These are phyloP conservation scores for Oreortyx pictus DNA, from an alignment of 2,797 vertebrate genomes.

Conservation along the genomic window DNA sequence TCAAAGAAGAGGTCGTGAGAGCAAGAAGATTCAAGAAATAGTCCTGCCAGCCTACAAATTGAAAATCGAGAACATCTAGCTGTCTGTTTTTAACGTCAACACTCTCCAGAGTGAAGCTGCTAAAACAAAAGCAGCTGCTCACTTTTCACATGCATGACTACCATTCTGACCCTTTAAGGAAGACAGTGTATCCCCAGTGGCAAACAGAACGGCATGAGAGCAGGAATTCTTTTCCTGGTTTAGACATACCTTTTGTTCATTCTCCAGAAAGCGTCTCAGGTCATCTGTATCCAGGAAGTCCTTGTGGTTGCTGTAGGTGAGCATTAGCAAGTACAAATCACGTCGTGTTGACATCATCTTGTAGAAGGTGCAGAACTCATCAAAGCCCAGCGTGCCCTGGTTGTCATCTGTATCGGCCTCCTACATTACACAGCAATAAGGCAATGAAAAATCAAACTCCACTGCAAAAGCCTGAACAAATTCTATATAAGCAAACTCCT, in stretches of 20 bases:
- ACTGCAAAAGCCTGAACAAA: not conserved
- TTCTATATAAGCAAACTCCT: not conserved
- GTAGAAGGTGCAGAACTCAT: slow-evolving; percentile 98
- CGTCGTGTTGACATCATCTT: slow-evolving; percentile 98
- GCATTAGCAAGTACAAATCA: slow-evolving; percentile 96
- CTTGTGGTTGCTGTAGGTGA: slow-evolving; percentile 96
- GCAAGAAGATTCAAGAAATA: not conserved
- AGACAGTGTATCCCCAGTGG: not conserved
- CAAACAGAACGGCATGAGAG: not conserved
- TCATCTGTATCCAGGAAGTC: slow-evolving; percentile 88
- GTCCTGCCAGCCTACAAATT: not conserved
- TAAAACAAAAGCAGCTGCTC: not conserved
- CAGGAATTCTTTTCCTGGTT: not conserved
- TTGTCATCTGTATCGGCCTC: slow-evolving; percentile 96
- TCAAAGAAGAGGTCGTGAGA: not conserved
- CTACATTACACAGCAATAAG: slow-evolving; percentile 66
- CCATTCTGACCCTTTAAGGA: not conserved
- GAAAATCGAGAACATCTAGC: not conserved
- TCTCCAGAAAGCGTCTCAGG: slow-evolving; percentile 90
- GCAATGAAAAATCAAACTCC: not conserved
- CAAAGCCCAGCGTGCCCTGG: slow-evolving; percentile 92
- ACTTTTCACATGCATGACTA: fast-evolving
- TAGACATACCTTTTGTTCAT: slow-evolving; percentile 90
- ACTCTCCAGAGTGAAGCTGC: not conserved
- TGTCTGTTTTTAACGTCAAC: not conserved